Percentiles rank a stretch among this genome's conserved stretches.
phyloP scores from a whole-genome alignment of 2,888 invertebrate genomes.

The Chironomus riparius region DNA sequence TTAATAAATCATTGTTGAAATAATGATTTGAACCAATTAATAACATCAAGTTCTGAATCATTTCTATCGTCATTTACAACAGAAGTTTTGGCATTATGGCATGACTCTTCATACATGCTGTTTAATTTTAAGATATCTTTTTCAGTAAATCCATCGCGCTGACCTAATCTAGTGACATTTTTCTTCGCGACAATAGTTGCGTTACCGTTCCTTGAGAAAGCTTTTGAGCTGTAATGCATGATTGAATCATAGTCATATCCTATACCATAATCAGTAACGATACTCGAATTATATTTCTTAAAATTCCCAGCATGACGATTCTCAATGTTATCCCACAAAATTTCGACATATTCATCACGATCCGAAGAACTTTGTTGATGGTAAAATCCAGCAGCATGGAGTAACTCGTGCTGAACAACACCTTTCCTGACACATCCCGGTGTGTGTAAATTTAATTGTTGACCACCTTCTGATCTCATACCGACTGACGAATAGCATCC shows the following conservation, averaged over 20 bases:
- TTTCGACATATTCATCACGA: conserved; percentile 64
- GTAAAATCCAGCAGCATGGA: conserved; percentile 72
- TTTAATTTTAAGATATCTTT: conserved; percentile 47
- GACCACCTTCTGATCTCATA: conserved; percentile 46
- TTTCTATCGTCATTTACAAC: background rate
- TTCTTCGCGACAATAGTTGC: conserved; percentile 53
- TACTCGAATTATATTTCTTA: conserved; percentile 54
- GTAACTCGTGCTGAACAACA: conserved; percentile 65
- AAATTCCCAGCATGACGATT: conserved; percentile 49
- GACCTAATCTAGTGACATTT: conserved; percentile 41
- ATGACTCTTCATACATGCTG: conserved; percentile 43
- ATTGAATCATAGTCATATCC: conserved; percentile 62
- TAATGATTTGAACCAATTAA: background rate
- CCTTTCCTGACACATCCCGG: conserved; percentile 52
- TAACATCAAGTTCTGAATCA: background rate
- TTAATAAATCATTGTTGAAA: background rate
- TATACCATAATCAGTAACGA: conserved; percentile 56
- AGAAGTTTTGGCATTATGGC: background rate
- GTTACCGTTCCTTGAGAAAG: conserved; percentile 59
- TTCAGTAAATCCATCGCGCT: conserved; percentile 46
- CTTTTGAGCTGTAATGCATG: conserved; percentile 61
- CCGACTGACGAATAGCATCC: conserved; percentile 64
- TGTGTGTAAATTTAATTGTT: conserved; percentile 45
- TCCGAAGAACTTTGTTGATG: conserved; percentile 75
- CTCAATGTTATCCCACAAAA: conserved; percentile 59